Evolutionary conservation across 2,113 vertebrate genomes (phyloP), one percentile per base, ranked within the genome.

Genomic region (Formicarius rufipectus): DNA sequence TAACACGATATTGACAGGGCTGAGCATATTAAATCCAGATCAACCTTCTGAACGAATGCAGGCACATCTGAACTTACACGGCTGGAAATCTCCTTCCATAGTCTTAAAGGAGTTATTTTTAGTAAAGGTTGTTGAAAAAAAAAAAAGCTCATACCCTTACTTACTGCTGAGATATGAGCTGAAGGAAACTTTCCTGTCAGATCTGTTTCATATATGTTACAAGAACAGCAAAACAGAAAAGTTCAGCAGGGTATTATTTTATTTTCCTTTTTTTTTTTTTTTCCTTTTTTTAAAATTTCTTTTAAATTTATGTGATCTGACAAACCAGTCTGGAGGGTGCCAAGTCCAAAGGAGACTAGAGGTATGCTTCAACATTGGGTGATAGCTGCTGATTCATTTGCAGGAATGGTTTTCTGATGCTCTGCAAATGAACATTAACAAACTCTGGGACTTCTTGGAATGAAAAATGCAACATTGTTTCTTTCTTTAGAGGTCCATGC

Each of bases 171-270:
- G 91, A 94, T 96, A 78, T 93, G 96, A 97, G 93, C 96, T 97
- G 96, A 95, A 95, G 89, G 91, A 93, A 96, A 96, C 56, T 92
- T 73, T 90, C 50, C 66, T 93, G 92, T 96, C 96, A 98, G 93
- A 95, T 87, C 80, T 87, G 93, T 96, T 97, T 95, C 95, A 23
- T 95, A 56, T 94, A 92, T 64, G 95, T 96, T 98, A 95, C 94
- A 95, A 97, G 96, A 98, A 73, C 90, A 96, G 95, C 95, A 97
- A 94, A 97, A 91, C 93, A 98, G 97, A 96, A 94, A 97, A 97
- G 96, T 97, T 98, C 96, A 97, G 93, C 90, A 75, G 88, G 96
- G 90, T 91, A 97, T 87, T 87, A 64, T 60, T 84, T 80, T 84
- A 14, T 90, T 94, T 95, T 62, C 3, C 4, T 12, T 25, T 84